Conservation (phyloP, 2,888 invertebrate genomes). For the Chrysotoxum bicinctum region DNA sequence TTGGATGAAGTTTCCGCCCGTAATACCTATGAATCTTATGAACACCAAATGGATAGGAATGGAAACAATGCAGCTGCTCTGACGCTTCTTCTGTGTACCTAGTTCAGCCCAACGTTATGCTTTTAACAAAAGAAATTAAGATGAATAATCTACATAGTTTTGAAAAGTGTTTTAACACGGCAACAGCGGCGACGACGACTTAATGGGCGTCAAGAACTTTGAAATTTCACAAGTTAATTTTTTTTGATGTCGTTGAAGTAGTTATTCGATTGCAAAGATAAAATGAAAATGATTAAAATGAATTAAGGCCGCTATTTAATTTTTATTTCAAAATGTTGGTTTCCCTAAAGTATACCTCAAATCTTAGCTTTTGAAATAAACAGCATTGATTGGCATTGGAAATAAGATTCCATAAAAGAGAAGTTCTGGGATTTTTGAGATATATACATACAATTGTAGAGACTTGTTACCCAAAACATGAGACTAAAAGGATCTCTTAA, state of each 20-base stretch:
- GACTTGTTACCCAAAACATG: too few species aligned
- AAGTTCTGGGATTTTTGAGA: too few species aligned
- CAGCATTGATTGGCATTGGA: neutral
- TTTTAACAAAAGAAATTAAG: constrained; percentile 52
- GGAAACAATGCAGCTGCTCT: constrained; percentile 44
- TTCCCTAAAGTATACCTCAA: neutral
- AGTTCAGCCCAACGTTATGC: neutral
- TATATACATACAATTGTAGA: too few species aligned
- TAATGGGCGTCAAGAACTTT: constrained; percentile 1
- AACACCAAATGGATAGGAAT: constrained; percentile 34
- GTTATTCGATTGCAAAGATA: neutral
- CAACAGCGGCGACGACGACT: neutral
- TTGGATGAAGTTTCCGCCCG: constrained; percentile 56
- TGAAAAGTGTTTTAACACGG: constrained; percentile 7
- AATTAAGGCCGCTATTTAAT: neutral
- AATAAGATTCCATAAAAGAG: too few species aligned
- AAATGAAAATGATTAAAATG: neutral
- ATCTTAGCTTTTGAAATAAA: neutral
- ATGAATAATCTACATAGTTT: constrained; percentile 42
- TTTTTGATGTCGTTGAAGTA: neutral
- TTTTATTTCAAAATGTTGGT: neutral
- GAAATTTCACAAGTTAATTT: neutral
- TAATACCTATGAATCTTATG: constrained; percentile 15
- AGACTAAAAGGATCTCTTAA: too few species aligned
- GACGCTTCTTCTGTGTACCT: neutral